Evolutionary conservation across 2,113 vertebrate species (phyloP).

Genomic region (Oncorhynchus mykiss): DNA sequence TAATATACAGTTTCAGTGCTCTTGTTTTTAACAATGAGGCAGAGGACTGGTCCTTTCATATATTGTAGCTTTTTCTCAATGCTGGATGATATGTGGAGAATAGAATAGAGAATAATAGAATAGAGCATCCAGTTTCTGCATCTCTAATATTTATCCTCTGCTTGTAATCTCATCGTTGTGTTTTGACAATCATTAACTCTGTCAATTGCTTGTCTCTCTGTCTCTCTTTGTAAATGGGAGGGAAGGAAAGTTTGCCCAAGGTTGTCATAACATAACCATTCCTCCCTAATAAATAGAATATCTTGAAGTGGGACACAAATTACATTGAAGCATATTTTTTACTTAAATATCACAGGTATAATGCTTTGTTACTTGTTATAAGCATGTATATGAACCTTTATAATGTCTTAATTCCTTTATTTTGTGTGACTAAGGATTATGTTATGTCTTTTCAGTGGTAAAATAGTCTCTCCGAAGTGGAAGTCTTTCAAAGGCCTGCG

Average conservation of each 20-base stretch:
- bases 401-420: not conserved
- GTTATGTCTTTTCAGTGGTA: slow-evolving; percentile 75
- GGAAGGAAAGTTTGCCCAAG: slow-evolving; percentile 8
- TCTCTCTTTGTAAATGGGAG: not conserved
- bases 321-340: not conserved
- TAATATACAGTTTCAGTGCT: not conserved
- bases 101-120: not conserved
- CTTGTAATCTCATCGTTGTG: not conserved
- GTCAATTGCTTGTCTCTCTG: not conserved
- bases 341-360: not conserved
- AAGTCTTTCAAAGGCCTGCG: slow-evolving; percentile 96
- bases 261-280: not conserved
- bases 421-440: not conserved
- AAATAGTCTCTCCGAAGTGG: slow-evolving; percentile 97
- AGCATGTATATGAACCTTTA: not conserved
- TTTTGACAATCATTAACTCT: not conserved
- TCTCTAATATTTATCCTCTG: not conserved
- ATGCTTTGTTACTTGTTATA: too few relatives aligned
- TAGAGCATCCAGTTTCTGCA: not conserved
- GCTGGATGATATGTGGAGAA: not conserved
- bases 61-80: not conserved
- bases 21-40: not conserved
- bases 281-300: not conserved
- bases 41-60: not conserved
- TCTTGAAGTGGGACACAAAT: too few relatives aligned